Evolutionary conservation across 2,888 invertebrate species (phyloP), one percentile per base, ranked within the genome.

Genomic region (Eristalinus aeneus): DNA sequence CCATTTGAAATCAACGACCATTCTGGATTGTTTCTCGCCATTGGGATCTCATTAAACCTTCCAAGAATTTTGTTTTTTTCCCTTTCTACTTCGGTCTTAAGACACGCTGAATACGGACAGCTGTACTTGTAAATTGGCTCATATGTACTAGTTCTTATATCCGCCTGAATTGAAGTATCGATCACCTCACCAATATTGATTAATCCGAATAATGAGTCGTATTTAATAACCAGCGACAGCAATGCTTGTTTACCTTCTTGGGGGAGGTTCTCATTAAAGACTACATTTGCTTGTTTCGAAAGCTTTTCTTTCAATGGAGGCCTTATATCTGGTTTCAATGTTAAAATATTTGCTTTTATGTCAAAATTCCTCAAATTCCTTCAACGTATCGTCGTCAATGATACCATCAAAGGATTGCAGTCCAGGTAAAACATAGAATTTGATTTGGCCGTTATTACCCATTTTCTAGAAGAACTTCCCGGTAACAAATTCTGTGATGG

Each of bases 31-130:
- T 12, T 39, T 39, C 12, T 39, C 39, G 12, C 39, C n/a, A 12
- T n/a, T 39, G 11, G 74, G 73, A 10, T 72, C 87, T 69, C n/a
- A 56, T 54, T 0, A 69, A 76, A 9, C n/a, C n/a, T n/a, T n/a
- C n/a, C n/a, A n/a, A n/a, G n/a, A n/a, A n/a, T n/a, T n/a, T n/a
- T n/a, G n/a, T n/a, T n/a, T n/a, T n/a, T n/a, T n/a, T n/a, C n/a
- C n/a, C n/a, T n/a, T n/a, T n/a, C n/a, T n/a, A n/a, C n/a, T n/a
- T n/a, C n/a, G 67, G 65, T 12, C 61, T 77, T 54, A 16, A 88
- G 46, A 46, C 73, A 46, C 0, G 53, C 39, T 0, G 80, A 75
- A 46, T 86, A 88, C 9, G 73, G 80, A 12, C 87, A 88, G 12
- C 69, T 60, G 34, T n/a, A n/a, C n/a, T n/a, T n/a, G n/a, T n/a